Evolutionary conservation across 1,140 invertebrate genomes (phyloP), one percentile per base, ranked within the genome.

Genomic region (Heliconius melpomene): DNA sequence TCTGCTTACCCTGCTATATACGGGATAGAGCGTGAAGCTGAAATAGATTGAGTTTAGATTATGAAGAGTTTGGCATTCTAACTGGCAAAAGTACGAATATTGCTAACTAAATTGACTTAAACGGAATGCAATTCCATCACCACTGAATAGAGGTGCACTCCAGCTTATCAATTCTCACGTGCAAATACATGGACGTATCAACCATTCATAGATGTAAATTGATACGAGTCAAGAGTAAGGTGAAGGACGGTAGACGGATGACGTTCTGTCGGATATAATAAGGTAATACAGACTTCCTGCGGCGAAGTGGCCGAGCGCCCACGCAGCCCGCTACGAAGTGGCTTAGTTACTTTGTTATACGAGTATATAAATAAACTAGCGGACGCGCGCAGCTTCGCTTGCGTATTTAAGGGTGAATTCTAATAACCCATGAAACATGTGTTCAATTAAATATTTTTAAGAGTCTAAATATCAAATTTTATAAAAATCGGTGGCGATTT

Each of bases 271-370:
- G 88, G 86, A 91, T 92, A 91, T 92, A 92, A 91, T 92, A 92
- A 93, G 88, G 87, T 93, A 91, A 91, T 92, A 84, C 84, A 91
- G 90, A 91, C 89, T 88, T 93, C 91, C 91, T 90, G 89, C 81
- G 79, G 52, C 81, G 84, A 92, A 92, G 89, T 90, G 89, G 84
- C 88, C 87, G 81, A 87, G 86, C 85, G 83, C 85, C 85, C 86
- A 86, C 86, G 79, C 86, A 66, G 26, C 60, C 8, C 23, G 60
- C 60, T 66, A 29, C 60, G 23, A 66, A 26, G 60, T 66, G 26
- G 60, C 23, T 66, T 66, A 66, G 60, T 66, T 29, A n/a, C 23
- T 66, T 29, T 79, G 77, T 66, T 70, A 26, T 46, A 72, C 36
- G 78, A 11, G 16, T 32, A 79, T 73, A 79, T 75, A 74, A 54